phyloP scores from a whole-genome alignment of 2,797 vertebrate species.

The Coregonus sp. region DNA sequence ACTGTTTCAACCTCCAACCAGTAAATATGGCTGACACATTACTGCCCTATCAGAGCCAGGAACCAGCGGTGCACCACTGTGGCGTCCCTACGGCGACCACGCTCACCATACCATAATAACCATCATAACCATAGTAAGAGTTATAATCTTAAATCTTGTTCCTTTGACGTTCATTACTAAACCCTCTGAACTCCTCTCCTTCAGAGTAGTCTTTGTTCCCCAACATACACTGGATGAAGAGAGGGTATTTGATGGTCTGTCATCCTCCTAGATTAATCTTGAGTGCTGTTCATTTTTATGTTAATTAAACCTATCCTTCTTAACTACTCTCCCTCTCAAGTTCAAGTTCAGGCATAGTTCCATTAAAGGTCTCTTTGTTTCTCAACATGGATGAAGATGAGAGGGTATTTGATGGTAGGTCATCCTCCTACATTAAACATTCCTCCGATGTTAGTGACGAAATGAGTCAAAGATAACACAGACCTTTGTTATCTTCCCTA shows the following conservation, averaged over 20 bases:
- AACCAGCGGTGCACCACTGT: slow-evolving; percentile 60
- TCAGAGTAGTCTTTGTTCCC: background rate
- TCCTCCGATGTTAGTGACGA: too few relatives aligned
- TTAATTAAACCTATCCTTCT: background rate
- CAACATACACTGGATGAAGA: background rate
- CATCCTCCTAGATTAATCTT: background rate
- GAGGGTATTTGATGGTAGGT: background rate
- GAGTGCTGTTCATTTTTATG: background rate
- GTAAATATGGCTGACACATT: slow-evolving; percentile 54
- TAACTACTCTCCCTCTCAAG: background rate
- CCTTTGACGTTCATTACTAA: too few relatives aligned
- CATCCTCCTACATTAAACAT: background rate
- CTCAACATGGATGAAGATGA: background rate
- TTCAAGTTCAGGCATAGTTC: background rate
- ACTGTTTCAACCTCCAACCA: slow-evolving; percentile 55
- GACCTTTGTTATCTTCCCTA: too few relatives aligned
- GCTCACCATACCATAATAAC: slow-evolving; percentile 31
- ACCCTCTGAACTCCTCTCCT: too few relatives aligned
- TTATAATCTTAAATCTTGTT: background rate
- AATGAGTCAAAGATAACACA: too few relatives aligned
- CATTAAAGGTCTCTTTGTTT: background rate
- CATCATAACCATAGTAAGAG: background rate
- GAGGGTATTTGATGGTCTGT: background rate
- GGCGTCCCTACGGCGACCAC: slow-evolving; percentile 36
- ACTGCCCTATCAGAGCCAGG: slow-evolving; percentile 61